A percentile compares a stretch with the other conserved stretches of the same genome.
Conservation (phyloP, 2,797 vertebrate species). For the Enoplosus armatus region DNA sequence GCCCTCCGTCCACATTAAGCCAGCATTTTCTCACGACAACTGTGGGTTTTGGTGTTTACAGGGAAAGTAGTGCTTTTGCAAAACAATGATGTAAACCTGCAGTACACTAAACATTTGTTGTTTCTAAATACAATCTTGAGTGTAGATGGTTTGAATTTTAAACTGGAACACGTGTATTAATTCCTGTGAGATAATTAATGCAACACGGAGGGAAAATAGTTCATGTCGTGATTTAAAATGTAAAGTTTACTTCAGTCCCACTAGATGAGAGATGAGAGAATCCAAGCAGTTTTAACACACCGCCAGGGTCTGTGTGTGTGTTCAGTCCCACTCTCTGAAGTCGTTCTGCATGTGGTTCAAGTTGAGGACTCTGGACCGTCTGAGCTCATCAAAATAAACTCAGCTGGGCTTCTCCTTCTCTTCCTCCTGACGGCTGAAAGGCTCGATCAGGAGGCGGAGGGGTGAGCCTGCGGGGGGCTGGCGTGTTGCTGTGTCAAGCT, state of each 20-base stretch:
- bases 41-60: background rate
- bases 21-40: too few relatives aligned
- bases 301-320: slow-evolving; percentile 9
- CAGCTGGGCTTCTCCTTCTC: slow-evolving; percentile 35
- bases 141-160: too few relatives aligned
- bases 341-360: slow-evolving; percentile 66
- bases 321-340: slow-evolving; percentile 36
- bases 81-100: too few relatives aligned
- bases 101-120: too few relatives aligned
- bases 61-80: background rate
- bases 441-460: slow-evolving; percentile 17
- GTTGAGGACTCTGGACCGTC: slow-evolving; percentile 52
- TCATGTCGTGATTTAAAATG: too few relatives aligned
- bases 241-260: background rate
- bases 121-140: too few relatives aligned
- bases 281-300: slow-evolving; percentile 1
- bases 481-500: slow-evolving; percentile 44
- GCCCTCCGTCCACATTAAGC: too few relatives aligned
- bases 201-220: background rate
- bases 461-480: slow-evolving; percentile 9
- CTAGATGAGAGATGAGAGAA: slow-evolving; percentile 15
- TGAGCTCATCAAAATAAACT: slow-evolving; percentile 66
- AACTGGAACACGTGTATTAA: background rate
- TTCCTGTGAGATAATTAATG: background rate
- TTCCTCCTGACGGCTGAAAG: slow-evolving; percentile 22